Conservation (phyloP, 2,888 invertebrate genomes). For the Trachelus stipa region DNA sequence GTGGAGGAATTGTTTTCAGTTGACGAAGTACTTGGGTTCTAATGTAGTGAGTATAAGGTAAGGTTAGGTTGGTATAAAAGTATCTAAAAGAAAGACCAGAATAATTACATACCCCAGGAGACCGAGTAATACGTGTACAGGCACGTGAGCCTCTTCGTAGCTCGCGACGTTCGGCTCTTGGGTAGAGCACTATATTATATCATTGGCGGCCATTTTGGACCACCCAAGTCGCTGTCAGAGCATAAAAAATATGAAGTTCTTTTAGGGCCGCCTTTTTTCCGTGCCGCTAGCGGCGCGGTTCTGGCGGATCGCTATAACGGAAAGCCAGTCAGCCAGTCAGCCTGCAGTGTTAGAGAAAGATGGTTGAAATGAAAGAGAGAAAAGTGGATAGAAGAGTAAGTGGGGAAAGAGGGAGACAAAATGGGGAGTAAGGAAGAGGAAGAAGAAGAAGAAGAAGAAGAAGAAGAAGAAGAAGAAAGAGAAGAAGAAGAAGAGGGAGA, state of each 20-base stretch:
- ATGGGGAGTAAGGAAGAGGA: conserved; percentile 23
- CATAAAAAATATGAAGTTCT: conserved; percentile 67
- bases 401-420: conserved; percentile 16
- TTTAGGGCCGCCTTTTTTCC: conserved; percentile 67
- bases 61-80: not conserved
- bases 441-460: conserved; percentile 27
- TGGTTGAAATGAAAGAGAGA: conserved; percentile 24
- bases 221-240: conserved; percentile 66
- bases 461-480: conserved; percentile 17
- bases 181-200: conserved; percentile 64
- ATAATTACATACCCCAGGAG: conserved; percentile 9
- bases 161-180: conserved; percentile 26
- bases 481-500: conserved; percentile 10
- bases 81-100: not conserved
- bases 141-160: conserved; percentile 9
- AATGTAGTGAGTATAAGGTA: not conserved
- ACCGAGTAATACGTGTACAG: conserved; percentile 1
- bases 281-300: conserved; percentile 60
- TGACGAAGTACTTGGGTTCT: not conserved
- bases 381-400: conserved; percentile 15
- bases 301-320: conserved; percentile 51
- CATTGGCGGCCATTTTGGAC: conserved; percentile 67
- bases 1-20: not conserved
- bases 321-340: conserved; percentile 43
- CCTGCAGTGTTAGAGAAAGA: conserved; percentile 27